Evolutionary conservation across 2,113 vertebrate species (phyloP).

Genomic region (Prietella phreatophila): DNA sequence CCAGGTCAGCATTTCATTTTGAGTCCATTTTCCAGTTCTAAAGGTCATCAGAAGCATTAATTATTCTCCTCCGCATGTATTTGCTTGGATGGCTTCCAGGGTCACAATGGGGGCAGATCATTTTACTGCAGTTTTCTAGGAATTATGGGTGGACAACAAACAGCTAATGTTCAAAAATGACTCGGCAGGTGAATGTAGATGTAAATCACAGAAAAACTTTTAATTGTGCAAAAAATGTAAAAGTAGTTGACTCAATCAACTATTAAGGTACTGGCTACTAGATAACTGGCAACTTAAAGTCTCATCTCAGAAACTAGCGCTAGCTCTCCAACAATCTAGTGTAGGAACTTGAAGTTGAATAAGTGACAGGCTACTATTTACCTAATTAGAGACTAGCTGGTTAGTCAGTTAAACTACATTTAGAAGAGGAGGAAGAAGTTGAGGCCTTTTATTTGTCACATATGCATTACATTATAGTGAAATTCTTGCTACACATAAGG

Average conservation of each 20-base stretch:
- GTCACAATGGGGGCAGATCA: background rate
- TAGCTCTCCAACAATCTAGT: background rate
- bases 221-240: background rate
- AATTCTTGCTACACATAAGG: background rate
- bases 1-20: constrained; percentile 64
- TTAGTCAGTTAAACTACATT: background rate
- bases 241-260: background rate
- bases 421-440: background rate
- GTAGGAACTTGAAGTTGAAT: background rate
- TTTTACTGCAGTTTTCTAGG: background rate
- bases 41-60: constrained; percentile 4
- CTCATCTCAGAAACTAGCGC: background rate
- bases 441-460: background rate
- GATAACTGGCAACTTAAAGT: background rate
- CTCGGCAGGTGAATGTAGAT: background rate
- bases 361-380: background rate
- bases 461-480: background rate
- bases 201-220: background rate
- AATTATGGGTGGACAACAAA: background rate
- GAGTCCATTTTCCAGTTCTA: constrained; percentile 47
- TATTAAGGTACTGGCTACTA: background rate
- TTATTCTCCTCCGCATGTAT: background rate
- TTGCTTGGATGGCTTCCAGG: constrained; percentile 15
- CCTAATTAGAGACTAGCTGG: background rate
- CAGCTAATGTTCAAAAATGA: background rate